Evolutionary conservation across 2,113 vertebrate genomes (phyloP), one percentile per base, ranked within the genome.

Genomic region (Planiliza haematocheilus): DNA sequence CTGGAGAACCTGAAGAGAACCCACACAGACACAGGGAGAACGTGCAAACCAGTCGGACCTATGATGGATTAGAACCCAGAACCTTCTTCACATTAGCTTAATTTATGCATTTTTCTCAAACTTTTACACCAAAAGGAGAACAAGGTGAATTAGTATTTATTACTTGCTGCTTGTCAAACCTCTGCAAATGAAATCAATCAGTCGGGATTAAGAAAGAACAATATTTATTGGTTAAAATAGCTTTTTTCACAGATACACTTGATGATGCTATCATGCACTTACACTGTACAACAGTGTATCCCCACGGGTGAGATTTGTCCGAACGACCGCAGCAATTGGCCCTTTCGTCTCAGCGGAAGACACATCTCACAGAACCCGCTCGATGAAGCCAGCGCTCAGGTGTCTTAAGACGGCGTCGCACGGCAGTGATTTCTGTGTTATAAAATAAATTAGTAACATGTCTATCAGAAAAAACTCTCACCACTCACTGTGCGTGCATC

Each of bases 171-270:
- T 30, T 5, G 5, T 30, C 24, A 30, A 30, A 30, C 24, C n/a
- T n/a, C n/a, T n/a, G n/a, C 43, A 69, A 79, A 67, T 81, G 14
- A 18, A 67, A 55, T 42, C 43, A 74, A 21, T 48, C 80, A 59
- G 12, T 30, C 24, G 5, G 30, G 45, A 14, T 86, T 85, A 86
- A 84, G 90, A 93, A 90, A 92, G 88, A 91, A 96, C 96, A 94
- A 95, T 94, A 92, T 99, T 98, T 99, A 99, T 98, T 99, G 96
- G 95, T 96, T 97, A 97, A 97, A 93, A 93, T 88, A 92, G 74
- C 65, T 83, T 86, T n/a, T n/a, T n/a, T 93, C 94, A 94, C 95
- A 94, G 92, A 96, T 93, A 95, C 93, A 93, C 93, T 92, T 43
- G 70, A 94, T 85, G 90, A 88, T 92, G 91, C 91, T 91, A 90